Evolutionary conservation across 2,113 vertebrate species (phyloP).

Genomic region (Pollachius pollachius): DNA sequence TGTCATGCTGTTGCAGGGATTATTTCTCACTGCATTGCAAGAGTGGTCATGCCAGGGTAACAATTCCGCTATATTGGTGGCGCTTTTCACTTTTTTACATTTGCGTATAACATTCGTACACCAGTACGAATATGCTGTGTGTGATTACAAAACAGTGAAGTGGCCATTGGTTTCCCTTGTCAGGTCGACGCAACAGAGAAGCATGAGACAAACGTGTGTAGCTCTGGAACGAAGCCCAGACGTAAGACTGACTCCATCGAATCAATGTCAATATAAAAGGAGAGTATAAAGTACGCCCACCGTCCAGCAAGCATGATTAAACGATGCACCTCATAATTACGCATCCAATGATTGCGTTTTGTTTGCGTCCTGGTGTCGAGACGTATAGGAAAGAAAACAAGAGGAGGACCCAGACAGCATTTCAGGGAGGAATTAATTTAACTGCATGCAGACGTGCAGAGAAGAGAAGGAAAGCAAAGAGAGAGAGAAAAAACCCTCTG

Average conservation of each 20-base stretch:
- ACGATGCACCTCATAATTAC: conserved; percentile 34
- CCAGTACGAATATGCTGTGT: not conserved
- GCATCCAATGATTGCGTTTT: conserved; percentile 30
- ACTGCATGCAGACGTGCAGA: conserved; percentile 52
- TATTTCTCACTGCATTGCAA: no score
- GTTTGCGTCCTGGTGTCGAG: conserved; percentile 2
- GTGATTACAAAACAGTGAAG: conserved; percentile 43
- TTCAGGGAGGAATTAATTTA: conserved; percentile 59
- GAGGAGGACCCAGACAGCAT: conserved; percentile 41
- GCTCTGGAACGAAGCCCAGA: conserved; percentile 35
- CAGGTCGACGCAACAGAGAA: conserved; percentile 28
- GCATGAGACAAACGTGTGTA: conserved; percentile 27
- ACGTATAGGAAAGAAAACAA: conserved; percentile 26
- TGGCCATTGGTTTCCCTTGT: conserved; percentile 34
- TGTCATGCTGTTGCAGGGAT: no score
- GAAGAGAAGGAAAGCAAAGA: conserved; percentile 39
- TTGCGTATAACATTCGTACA: no score
- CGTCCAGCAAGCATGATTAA: conserved; percentile 47
- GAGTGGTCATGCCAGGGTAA: no score
- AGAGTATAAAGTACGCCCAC: conserved; percentile 36
- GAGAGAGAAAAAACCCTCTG: conserved; percentile 47
- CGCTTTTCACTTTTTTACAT: no score
- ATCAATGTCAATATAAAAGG: conserved; percentile 52
- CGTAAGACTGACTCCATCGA: conserved; percentile 45
- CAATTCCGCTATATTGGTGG: no score